Base-by-base conservation (phyloP, 2,113 vertebrate species). In the Aplodontia rufa region DNA sequence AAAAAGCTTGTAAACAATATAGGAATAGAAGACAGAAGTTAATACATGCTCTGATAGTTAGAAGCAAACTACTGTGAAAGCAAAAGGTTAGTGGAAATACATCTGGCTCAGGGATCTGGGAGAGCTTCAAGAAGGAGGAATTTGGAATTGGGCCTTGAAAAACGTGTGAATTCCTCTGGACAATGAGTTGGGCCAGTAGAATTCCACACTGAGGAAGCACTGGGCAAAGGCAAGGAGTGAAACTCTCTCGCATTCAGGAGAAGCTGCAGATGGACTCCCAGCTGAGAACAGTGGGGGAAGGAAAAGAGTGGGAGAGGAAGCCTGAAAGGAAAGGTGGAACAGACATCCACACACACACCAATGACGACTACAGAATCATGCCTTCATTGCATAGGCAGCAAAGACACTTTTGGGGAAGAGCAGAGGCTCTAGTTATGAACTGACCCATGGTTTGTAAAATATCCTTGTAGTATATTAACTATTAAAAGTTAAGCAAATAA, bases 91-190 rank as follows among this genome's bases (percentile, higher is more conserved):
- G 32, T 89, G 37, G 19, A 94, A 69, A 49, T 37, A 40, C 14
- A 74, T 64, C 45, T 90, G 60, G 47, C n/a, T 87, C 35, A 24
- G 82, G 22, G 93, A 92, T 69, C 92, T 82, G 17, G 24, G 66
- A 93, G 86, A 93, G 28, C 68, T 95, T 96, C 91, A 94, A 89
- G 64, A 93, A 95, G 64, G 85, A 71, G 28, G 86, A 94, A 96
- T 96, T 85, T 97, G 74, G 81, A 96, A 94, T 10, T 32, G 3
- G 30, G 58, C 76, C 40, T 97, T 93, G 51, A 81, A 89, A 91
- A 97, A 66, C 26, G 14, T 45, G 72, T 68, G 66, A 74, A 95
- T 96, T 96, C 64, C 95, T 97, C 75, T 94, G 94, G 64, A n/a
- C 74, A 87, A n/a, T 37, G 87, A 94, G 51, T 19, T 83, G 71